Base-by-base conservation (phyloP, 1,140 invertebrate species). In the Tenebrio molitor region DNA sequence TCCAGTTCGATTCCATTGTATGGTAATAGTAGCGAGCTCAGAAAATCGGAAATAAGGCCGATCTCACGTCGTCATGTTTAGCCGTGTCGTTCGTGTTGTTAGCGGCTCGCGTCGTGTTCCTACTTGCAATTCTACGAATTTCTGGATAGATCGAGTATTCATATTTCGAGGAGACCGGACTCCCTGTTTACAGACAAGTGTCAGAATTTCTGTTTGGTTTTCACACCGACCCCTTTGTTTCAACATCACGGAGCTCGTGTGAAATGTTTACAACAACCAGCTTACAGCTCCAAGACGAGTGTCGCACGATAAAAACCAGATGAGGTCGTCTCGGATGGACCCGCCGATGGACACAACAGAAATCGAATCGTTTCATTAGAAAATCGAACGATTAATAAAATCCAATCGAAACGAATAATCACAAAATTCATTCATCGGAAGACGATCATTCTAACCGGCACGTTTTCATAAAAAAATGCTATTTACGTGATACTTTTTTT, bases 21-120 rank as follows among this genome's bases (percentile, higher is more conserved):
- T 66, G 64, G 64, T 66, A 66, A 66, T 66, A 25, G 64, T 66
- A 66, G 64, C 64, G 17, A 66, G 42, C 64, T 66, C 36, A 25
- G 50, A 66, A 66, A 66, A 44, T 66, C 36, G 42, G 36, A 66
- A 66, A 66, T 21, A 66, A 66, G 64, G 64, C 64, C 36, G 64
- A 66, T 66, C 64, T 66, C 64, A 66, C 64, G 64, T 66, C 64
- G 64, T 66, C 64, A 66, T 66, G 64, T 66, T n/a, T 66, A 29
- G 64, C 42, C 42, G 42, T 66, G 64, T 66, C 44, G 64, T 66
- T 66, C 62, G 15, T 65, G 62, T 65, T 65, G 62, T 65, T 65
- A 65, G 62, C 62, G 39, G 62, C 62, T 65, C 36, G 64, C 36
- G 44, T 66, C 64, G 23, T 66, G 64, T 66, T 66, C 36, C 64